Percentiles rank a stretch among this genome's conserved stretches.
Conservation (phyloP, 2,113 vertebrate species). For the Redunca redunca region DNA sequence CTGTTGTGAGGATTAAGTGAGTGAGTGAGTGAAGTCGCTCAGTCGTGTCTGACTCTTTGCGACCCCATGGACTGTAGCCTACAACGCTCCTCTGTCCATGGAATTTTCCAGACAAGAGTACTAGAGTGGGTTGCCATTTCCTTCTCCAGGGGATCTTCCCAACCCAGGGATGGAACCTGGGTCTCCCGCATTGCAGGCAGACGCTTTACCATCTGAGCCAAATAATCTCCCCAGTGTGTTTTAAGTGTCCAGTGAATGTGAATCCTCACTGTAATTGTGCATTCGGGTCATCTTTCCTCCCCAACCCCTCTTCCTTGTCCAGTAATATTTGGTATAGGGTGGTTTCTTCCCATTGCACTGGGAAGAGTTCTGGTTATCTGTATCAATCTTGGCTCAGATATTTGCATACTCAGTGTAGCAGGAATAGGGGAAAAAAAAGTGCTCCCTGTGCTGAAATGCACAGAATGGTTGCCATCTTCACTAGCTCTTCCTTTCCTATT, state of each 20-base stretch:
- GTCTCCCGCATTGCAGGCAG: neutral
- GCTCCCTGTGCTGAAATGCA: constrained; percentile 18
- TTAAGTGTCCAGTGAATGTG: neutral
- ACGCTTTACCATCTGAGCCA: neutral
- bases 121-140: too few relatives aligned
- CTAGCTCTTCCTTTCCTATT: constrained; percentile 48
- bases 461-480: constrained; percentile 59
- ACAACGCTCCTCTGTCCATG: too few relatives aligned
- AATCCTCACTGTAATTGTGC: too few relatives aligned
- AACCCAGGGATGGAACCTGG: neutral
- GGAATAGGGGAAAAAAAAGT: constrained; percentile 23
- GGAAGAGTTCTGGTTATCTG: neutral
- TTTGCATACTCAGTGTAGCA: constrained; percentile 53
- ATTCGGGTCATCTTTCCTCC: neutral
- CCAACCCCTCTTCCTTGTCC: neutral
- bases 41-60: too few relatives aligned
- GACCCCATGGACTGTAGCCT: too few relatives aligned
- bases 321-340: neutral
- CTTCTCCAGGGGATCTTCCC: neutral
- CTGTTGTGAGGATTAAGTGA: neutral
- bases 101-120: too few relatives aligned
- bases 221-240: neutral
- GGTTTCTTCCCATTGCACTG: neutral
- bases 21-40: too few relatives aligned
- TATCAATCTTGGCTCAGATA: constrained; percentile 39